Percentiles rank a stretch among this genome's conserved stretches.
phyloP scores from a whole-genome alignment of 1,140 invertebrate species.

The Frieseomelitta varia region DNA sequence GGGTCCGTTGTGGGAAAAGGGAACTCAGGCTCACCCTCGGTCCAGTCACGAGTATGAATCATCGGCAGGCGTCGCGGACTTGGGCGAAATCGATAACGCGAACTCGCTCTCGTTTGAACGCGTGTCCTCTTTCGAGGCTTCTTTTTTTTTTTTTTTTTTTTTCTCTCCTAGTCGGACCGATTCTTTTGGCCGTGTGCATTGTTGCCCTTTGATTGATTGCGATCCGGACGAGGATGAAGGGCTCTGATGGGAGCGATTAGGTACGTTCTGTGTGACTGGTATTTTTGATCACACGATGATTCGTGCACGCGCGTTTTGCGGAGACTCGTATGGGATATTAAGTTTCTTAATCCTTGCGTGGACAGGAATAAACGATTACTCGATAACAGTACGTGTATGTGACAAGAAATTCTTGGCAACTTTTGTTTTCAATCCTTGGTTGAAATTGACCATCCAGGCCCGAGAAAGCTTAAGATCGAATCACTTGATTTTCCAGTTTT shows the following conservation, averaged over 20 bases:
- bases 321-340: neutral
- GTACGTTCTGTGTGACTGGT: neutral
- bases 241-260: constrained; percentile 31
- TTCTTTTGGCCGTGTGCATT: constrained; percentile 26
- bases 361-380: too few species aligned
- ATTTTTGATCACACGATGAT: neutral
- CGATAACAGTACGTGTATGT: too few species aligned
- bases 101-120: constrained; percentile 36
- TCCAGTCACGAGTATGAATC: constrained; percentile 77
- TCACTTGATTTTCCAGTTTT: too few species aligned
- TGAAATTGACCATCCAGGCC: too few species aligned
- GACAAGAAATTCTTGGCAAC: too few species aligned
- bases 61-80: constrained; percentile 77
- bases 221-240: neutral
- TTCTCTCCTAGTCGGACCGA: neutral
- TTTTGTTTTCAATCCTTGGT: too few species aligned
- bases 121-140: constrained; percentile 55
- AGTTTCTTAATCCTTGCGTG: too few species aligned
- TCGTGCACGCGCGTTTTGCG: neutral
- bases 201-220: constrained; percentile 47
- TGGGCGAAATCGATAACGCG: constrained; percentile 76
- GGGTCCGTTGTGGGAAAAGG: constrained; percentile 72
- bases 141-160: constrained; percentile 41
- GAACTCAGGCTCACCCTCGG: constrained; percentile 71
- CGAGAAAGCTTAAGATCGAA: too few species aligned